Base-by-base conservation (phyloP, 2,888 invertebrate genomes). In the Gymnoscelis rufifasciata region DNA sequence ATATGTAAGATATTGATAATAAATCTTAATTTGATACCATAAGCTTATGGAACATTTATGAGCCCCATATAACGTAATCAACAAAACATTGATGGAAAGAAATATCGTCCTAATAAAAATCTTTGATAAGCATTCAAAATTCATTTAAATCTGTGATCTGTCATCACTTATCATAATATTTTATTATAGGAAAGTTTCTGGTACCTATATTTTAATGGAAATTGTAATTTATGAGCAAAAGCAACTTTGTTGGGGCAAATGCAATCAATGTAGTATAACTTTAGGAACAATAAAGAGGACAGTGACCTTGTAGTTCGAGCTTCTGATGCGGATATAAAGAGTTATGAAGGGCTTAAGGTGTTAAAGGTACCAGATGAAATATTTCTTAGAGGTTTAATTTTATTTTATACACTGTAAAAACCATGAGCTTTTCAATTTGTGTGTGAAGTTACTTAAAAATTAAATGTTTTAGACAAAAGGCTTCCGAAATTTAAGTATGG, bases 241-340 rank as follows among this genome's bases (percentile, higher is more conserved):
- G 26, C 26, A 36, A 46, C 47, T 47, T 51, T 47, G 47, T 28
- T 51, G 27, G 33, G 38, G 38, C 47, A 47, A 57, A 47, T 39
- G 43, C 43, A 43, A 57, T 53, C 50, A 51, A 45, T 39, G 43
- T 30, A 47, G 36, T 40, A 40, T 52, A 38, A 52, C 47, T 47
- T 54, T 46, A 48, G 51, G 47, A 53, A 57, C 54, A 47, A 54
- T 56, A 56, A 56, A 56, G 54, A 47, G 58, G 39, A 26, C 58
- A 56, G 29, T 54, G 47, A 56, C 58, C 58, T 52, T 41, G 26
- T 45, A 45, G 49, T 42, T 4, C 11, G n/a, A 19, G 49, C 26
- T 42, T 15, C 37, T 1, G 27, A 12, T 41, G 13, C 14, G 24
- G 8, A 19, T 19, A 19, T 19, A 3, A 5, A 3, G 2, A 5